Conservation (phyloP, 2,113 vertebrate genomes). For the Cranoglanis bouderius region DNA sequence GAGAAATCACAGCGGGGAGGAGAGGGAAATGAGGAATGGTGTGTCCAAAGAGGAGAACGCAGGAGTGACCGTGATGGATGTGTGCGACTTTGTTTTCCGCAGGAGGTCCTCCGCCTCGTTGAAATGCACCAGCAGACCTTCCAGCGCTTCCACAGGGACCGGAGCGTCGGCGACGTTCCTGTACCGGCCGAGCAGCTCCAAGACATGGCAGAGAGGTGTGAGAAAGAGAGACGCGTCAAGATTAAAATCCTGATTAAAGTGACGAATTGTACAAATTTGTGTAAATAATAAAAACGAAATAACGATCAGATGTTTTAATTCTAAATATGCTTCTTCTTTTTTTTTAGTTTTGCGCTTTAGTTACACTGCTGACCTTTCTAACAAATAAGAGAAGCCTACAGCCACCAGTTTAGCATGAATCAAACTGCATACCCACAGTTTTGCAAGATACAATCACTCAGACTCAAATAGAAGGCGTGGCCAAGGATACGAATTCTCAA, state of each 20-base stretch:
- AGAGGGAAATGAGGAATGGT: background rate
- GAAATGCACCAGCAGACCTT: slow-evolving; percentile 89
- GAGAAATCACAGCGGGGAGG: background rate
- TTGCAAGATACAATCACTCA: background rate
- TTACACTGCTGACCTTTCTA: too few relatives aligned
- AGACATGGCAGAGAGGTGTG: slow-evolving; percentile 89
- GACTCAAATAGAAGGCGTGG: background rate
- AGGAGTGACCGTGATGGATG: background rate
- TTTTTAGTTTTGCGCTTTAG: too few relatives aligned
- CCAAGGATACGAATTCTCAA: background rate
- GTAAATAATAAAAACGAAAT: too few relatives aligned
- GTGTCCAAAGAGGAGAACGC: background rate
- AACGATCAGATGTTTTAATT: background rate
- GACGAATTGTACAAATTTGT: too few relatives aligned
- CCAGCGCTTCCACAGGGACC: slow-evolving; percentile 87
- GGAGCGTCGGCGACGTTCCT: slow-evolving; percentile 87
- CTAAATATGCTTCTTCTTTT: background rate
- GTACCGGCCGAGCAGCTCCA: slow-evolving; percentile 93
- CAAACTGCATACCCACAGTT: background rate
- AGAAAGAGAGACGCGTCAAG: background rate
- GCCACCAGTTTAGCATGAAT: background rate
- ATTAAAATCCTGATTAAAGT: background rate
- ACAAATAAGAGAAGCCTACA: background rate
- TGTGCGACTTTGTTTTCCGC: slow-evolving; percentile 44
- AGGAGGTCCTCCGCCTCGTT: slow-evolving; percentile 90